A percentile compares a stretch with the other conserved stretches of the same genome.
Evolutionary conservation across 1,140 invertebrate genomes (phyloP).

Genomic region (Teleopsis dalmanni): DNA sequence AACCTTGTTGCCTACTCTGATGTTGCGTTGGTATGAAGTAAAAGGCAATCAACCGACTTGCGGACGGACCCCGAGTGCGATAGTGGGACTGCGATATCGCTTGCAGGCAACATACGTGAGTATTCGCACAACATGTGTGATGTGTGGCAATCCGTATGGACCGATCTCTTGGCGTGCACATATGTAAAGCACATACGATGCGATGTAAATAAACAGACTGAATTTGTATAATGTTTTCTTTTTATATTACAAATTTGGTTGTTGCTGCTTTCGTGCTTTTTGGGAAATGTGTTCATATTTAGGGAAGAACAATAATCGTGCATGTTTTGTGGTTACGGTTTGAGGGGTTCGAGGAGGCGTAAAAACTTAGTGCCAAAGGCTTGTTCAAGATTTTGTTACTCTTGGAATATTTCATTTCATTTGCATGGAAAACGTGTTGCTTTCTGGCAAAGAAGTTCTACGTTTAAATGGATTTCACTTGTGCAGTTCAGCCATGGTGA

Average conservation of each 20-base stretch:
- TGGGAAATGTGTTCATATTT: no score
- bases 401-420: neutral
- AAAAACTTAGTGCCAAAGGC: no score
- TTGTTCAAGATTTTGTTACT: neutral
- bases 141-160: constrained; percentile 43
- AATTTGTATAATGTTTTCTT: constrained; percentile 31
- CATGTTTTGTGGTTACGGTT: no score
- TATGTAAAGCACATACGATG: constrained; percentile 36
- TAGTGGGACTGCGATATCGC: constrained; percentile 23
- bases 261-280: no score
- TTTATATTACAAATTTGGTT: no score
- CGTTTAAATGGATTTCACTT: neutral
- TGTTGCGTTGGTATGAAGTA: no score
- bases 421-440: constrained; percentile 4
- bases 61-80: neutral
- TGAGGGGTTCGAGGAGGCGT: no score
- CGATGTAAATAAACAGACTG: constrained; percentile 42
- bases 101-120: constrained; percentile 44
- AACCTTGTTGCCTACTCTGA: no score
- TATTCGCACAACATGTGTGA: constrained; percentile 44
- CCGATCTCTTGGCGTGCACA: constrained; percentile 14
- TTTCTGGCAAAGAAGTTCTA: neutral
- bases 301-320: no score
- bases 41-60: no score
- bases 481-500: neutral